Evolutionary conservation across 2,113 vertebrate species (phyloP).

Genomic region (Eptatretus burgeri): DNA sequence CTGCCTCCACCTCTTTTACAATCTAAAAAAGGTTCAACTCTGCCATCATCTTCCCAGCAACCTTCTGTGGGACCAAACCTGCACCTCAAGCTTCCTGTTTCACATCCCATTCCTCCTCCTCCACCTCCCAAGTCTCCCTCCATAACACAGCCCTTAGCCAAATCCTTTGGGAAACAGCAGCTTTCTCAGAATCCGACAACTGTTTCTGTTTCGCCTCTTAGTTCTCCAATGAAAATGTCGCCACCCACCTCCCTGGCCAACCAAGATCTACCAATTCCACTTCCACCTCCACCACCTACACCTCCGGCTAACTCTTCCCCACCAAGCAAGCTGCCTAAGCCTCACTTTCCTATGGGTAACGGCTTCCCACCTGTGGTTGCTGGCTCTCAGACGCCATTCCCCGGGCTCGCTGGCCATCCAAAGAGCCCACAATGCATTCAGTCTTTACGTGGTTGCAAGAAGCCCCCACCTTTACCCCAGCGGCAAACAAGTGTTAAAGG

Average conservation of each 20-base stretch:
- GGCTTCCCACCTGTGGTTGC: conserved; percentile 12
- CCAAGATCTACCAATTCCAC: conserved; percentile 41
- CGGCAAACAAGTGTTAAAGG: conserved; percentile 51
- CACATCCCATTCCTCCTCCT: conserved; percentile 18
- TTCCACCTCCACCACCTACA: conserved; percentile 19
- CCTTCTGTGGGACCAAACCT: conserved; percentile 29
- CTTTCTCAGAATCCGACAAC: conserved; percentile 18
- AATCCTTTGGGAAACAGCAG: conserved; percentile 17
- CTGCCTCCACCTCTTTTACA: conserved; percentile 9
- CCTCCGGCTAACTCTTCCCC: conserved; percentile 18
- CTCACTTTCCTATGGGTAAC: too few relatives aligned
- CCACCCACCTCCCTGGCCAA: conserved; percentile 21
- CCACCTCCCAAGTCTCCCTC: conserved; percentile 22
- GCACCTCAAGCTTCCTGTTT: conserved; percentile 28
- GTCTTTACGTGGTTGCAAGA: conserved; percentile 26
- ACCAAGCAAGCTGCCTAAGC: not conserved
- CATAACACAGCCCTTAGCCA: conserved; percentile 33
- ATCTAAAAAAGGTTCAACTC: conserved; percentile 10
- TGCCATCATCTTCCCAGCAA: conserved; percentile 18
- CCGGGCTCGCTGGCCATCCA: conserved; percentile 25
- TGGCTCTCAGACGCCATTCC: conserved; percentile 23
- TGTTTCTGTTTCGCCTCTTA: conserved; percentile 55
- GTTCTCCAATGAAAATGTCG: conserved; percentile 75
- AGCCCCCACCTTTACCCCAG: conserved; percentile 52
- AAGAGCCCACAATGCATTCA: conserved; percentile 28